Conservation (phyloP, 2,797 vertebrate species). For the Sebastes oblongus region DNA sequence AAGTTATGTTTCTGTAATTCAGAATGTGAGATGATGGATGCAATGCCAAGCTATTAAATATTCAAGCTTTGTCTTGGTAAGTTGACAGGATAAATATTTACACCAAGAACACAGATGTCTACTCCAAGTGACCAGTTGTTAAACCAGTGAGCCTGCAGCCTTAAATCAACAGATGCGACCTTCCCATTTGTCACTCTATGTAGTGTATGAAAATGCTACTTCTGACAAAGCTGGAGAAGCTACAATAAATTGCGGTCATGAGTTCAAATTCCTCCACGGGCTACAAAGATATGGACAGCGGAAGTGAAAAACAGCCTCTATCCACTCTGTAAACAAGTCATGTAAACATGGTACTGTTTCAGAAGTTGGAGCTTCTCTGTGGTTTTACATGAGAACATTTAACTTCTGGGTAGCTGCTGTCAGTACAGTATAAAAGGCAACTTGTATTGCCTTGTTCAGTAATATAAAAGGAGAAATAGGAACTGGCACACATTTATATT, state of each 20-base stretch:
- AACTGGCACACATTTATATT: background rate
- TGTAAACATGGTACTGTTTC: conserved; percentile 16
- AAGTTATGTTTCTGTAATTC: conserved; percentile 9
- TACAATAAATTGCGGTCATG: background rate
- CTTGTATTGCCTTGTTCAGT: background rate
- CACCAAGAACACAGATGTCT: background rate
- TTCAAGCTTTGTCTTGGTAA: background rate
- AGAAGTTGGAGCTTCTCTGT: background rate
- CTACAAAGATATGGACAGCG: background rate
- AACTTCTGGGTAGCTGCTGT: conserved; percentile 3
- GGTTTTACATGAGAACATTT: background rate
- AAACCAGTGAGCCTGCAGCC: background rate
- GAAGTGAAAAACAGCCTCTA: conserved; percentile 10
- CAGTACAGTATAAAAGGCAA: background rate
- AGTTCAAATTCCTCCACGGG: conserved; percentile 17
- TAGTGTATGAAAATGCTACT: background rate
- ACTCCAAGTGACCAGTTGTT: background rate
- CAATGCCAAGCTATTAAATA: background rate
- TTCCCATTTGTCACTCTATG: background rate
- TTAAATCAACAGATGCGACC: background rate
- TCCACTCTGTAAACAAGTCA: conserved; percentile 26
- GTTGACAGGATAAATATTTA: background rate
- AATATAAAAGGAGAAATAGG: background rate
- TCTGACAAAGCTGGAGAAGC: background rate
- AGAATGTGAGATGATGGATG: conserved; percentile 1